Base-by-base conservation (phyloP, 2,888 invertebrate species). In the Labia minor region DNA sequence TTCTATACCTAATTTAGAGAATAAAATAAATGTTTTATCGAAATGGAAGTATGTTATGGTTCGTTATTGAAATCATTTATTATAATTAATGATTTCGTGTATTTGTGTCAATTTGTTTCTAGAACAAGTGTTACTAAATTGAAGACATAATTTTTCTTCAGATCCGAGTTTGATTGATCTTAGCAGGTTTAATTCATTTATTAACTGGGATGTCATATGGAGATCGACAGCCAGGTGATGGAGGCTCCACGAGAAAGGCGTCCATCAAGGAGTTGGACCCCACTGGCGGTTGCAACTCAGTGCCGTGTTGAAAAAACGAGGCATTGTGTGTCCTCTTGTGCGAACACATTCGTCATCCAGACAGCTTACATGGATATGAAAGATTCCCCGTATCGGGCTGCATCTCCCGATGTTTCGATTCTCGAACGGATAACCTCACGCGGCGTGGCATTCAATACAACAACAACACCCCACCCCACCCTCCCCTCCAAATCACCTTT, bases 321-420 rank as follows among this genome's bases (percentile, higher is more conserved):
- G 8, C 49, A 49, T 49, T 49, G 49, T 49, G 49, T 49, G 49
- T 49, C 49, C n/a, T 49, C 49, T 49, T 49, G 49, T 49, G 49
- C 49, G 49, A 49, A 49, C 49, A 49, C 49, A 49, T 49, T 49
- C 49, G 49, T 49, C 49, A 49, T 49, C 16, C 16, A 49, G 49
- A 49, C 49, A 49, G 49, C 49, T 49, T n/a, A 49, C 49, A 49
- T 49, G 49, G 49, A 49, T 49, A 49, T 49, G 49, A 49, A 49
- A n/a, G 16, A 49, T 49, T 49, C 8, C 14, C 14, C 14, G 2
- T 49, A 49, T 49, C 49, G n/a, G 16, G 16, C 49, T 10, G 3
- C 49, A n/a, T 49, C 4, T 49, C 16, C n/a, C 16, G 3, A 4
- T 4, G n/a, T 49, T 49, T 14, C 6, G 14, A 8, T 14, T 49